Base-by-base conservation (phyloP, 1,140 invertebrate species). In the Cyrtorhinus lividipennis region DNA sequence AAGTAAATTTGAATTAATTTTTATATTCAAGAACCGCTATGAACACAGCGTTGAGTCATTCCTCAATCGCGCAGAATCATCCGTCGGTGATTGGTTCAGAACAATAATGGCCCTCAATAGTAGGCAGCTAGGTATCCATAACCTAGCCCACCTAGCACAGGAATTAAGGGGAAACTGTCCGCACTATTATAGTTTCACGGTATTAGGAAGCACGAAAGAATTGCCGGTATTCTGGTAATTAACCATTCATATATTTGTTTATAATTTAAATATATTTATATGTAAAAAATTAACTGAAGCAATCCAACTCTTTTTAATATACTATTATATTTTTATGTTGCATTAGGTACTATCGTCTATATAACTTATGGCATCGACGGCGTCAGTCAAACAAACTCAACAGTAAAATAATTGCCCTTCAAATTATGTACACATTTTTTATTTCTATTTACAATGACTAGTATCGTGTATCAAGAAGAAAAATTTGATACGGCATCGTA, bases 201-300 rank as follows among this genome's bases (percentile, higher is more conserved):
- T n/a, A n/a, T n/a, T n/a, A n/a, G n/a, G n/a, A n/a, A n/a, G n/a
- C n/a, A n/a, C n/a, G n/a, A n/a, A n/a, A n/a, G n/a, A n/a, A n/a
- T n/a, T n/a, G n/a, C n/a, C n/a, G n/a, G n/a, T n/a, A 38, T 8
- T 38, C 30, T 24, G 45, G 20, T 57, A 59, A 20, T 63, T 30
- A 63, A 63, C 62, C 60, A 61, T 44, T 22, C 60, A 57, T 59
- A 59, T 46, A 63, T 63, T 48, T 64, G 46, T 64, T 59, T 53
- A 61, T 64, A 64, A 60, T 64, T 64, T 64, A 61, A 64, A 64
- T 64, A 64, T 53, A 38, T 61, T 24, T 56, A 30, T 56, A 25
- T 24, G 48, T 27, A 59, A 59, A 58, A 64, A 64, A 60, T 25
- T 61, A 64, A 64, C 58, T 61, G 45, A 61, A 60, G 58, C 63